Evolutionary conservation across 2,888 invertebrate genomes (phyloP).

Genomic region (Eilema sororculum): DNA sequence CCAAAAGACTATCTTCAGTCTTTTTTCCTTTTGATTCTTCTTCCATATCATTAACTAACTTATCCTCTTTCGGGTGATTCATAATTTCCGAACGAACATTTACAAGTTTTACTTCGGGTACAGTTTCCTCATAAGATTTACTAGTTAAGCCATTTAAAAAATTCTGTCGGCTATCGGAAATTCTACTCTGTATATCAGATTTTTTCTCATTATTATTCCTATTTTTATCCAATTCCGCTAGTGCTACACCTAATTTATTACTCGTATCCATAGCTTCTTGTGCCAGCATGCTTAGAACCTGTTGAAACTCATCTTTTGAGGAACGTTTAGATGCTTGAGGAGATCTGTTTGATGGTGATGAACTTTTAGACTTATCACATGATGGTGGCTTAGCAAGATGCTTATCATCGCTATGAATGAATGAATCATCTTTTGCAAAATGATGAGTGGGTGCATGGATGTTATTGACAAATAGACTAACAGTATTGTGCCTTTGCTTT

Average conservation of each 20-base stretch:
- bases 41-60: slow-evolving; percentile 32
- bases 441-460: slow-evolving; percentile 78
- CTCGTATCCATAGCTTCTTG: slow-evolving; percentile 92
- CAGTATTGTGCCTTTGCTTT: slow-evolving; percentile 85
- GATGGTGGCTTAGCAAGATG: slow-evolving; percentile 82
- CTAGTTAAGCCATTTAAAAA: slow-evolving; percentile 82
- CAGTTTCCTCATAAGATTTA: slow-evolving; percentile 62
- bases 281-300: slow-evolving; percentile 91
- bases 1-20: slow-evolving; percentile 83
- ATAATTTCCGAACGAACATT: slow-evolving; percentile 64
- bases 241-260: slow-evolving; percentile 89
- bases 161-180: slow-evolving; percentile 82
- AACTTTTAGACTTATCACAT: slow-evolving; percentile 84
- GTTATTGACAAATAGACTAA: slow-evolving; percentile 83
- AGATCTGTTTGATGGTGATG: slow-evolving; percentile 87
- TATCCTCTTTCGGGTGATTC: slow-evolving; percentile 49
- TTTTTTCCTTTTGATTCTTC: slow-evolving; percentile 73
- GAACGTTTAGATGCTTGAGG: slow-evolving; percentile 82
- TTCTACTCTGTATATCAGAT: slow-evolving; percentile 79
- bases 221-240: slow-evolving; percentile 87
- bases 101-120: slow-evolving; percentile 65
- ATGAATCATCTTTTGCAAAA: slow-evolving; percentile 86
- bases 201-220: slow-evolving; percentile 76
- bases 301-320: slow-evolving; percentile 88
- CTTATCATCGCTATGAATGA: slow-evolving; percentile 82